Evolutionary conservation across 2,888 invertebrate species (phyloP).

Genomic region (Dexiosoma caninum): DNA sequence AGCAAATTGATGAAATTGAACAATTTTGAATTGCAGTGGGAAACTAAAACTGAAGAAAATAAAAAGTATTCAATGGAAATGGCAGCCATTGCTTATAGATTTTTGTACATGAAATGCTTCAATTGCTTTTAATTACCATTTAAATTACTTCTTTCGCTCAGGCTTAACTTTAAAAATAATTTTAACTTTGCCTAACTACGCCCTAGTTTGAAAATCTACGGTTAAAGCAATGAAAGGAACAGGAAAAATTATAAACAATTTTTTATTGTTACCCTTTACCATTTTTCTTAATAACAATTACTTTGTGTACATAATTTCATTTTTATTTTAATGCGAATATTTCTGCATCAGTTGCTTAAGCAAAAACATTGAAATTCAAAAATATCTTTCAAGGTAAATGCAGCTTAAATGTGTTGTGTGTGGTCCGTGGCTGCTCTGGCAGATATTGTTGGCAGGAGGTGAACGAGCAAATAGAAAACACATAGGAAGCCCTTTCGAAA

Average conservation of each 20-base stretch:
- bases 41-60: neutral
- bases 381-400: slow-evolving; percentile 17
- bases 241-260: too few relatives aligned
- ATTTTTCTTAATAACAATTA: too few relatives aligned
- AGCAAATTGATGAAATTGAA: neutral
- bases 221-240: too few relatives aligned
- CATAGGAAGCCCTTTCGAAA: slow-evolving; percentile 63
- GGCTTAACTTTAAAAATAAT: neutral
- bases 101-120: too few relatives aligned
- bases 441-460: neutral
- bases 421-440: neutral
- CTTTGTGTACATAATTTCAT: slow-evolving; percentile 7
- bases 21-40: neutral
- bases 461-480: neutral
- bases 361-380: slow-evolving; percentile 32
- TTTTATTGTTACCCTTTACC: too few relatives aligned
- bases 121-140: neutral
- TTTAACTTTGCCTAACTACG: too few relatives aligned
- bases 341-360: slow-evolving; percentile 53
- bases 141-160: neutral
- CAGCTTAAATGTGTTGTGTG: neutral
- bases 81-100: too few relatives aligned
- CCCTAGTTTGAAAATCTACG: too few relatives aligned
- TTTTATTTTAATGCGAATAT: slow-evolving; percentile 32
- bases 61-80: neutral